phyloP scores from a whole-genome alignment of 1,140 invertebrate species.

The Drosophila rhopaloa region DNA sequence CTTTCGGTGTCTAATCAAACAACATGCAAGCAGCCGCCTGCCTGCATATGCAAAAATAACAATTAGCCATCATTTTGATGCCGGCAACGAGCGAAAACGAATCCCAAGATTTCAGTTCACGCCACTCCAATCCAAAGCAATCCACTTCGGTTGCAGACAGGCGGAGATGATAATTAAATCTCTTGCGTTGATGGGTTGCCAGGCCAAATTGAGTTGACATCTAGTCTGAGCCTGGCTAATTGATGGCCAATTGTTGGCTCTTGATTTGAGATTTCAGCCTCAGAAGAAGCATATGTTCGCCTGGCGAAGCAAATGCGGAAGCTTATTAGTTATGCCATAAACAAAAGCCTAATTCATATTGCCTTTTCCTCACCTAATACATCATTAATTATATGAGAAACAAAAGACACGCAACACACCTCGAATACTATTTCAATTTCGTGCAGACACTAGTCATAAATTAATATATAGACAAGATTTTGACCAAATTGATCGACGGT shows the following conservation, averaged over 20 bases:
- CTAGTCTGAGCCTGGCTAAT: slow-evolving; percentile 40
- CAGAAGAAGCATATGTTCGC: not conserved
- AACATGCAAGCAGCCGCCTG: slow-evolving; percentile 49
- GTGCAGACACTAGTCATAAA: slow-evolving; percentile 47
- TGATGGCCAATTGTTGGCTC: slow-evolving; percentile 36
- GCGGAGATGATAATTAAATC: slow-evolving; percentile 67
- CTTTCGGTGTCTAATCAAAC: slow-evolving; percentile 61
- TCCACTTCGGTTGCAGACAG: slow-evolving; percentile 21
- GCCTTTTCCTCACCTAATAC: slow-evolving; percentile 41
- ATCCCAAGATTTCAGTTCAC: slow-evolving; percentile 7
- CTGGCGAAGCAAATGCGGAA: slow-evolving; percentile 44
- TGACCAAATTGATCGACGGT: slow-evolving; percentile 40
- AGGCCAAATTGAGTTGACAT: slow-evolving; percentile 63
- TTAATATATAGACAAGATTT: slow-evolving; percentile 37
- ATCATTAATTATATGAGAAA: slow-evolving; percentile 70
- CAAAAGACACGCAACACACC: slow-evolving; percentile 52
- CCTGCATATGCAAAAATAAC: slow-evolving; percentile 72
- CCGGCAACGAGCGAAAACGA: slow-evolving; percentile 45
- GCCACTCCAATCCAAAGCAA: slow-evolving; percentile 16
- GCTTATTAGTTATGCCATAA: slow-evolving; percentile 4
- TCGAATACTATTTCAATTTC: slow-evolving; percentile 54
- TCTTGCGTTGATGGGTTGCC: slow-evolving; percentile 56
- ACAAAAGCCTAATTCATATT: slow-evolving; percentile 54
- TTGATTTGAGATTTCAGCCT: not conserved
- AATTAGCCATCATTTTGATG: slow-evolving; percentile 78